These are phyloP conservation scores for Cyphomyrmex costatus DNA, from an alignment of 1,140 invertebrate genomes.

Conservation along the genomic window DNA sequence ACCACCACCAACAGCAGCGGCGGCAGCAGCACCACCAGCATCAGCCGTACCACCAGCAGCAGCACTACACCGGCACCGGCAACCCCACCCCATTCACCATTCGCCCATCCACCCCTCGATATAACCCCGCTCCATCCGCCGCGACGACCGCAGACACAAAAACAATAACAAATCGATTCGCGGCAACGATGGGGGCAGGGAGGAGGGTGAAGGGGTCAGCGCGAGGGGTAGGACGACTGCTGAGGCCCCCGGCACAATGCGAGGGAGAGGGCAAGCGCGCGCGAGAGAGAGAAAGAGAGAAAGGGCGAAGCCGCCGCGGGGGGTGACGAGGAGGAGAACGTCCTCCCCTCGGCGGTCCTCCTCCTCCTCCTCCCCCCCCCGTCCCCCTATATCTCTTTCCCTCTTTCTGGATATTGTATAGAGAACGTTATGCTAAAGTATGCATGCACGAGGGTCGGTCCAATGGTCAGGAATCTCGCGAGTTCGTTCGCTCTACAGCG, in stretches of 20 bases:
- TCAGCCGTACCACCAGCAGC: conserved; percentile 53
- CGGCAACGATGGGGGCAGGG: conserved; percentile 79
- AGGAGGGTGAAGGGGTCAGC: conserved; percentile 81
- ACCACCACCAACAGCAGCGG: background rate
- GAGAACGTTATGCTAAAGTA: conserved; percentile 81
- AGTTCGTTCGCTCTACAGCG: conserved; percentile 72
- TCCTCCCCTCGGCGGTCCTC: conserved; percentile 56
- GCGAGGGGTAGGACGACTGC: conserved; percentile 75
- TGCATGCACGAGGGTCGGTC: conserved; percentile 78
- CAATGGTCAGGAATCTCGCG: conserved; percentile 78
- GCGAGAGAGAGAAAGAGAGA: conserved; percentile 63
- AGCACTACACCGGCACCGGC: conserved; percentile 27
- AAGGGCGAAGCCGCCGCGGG: conserved; percentile 38
- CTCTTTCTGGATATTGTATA: conserved; percentile 79
- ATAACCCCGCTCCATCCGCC: conserved; percentile 74
- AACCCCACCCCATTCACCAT: conserved; percentile 53
- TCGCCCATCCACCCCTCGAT: conserved; percentile 61
- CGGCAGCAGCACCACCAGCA: conserved; percentile 29
- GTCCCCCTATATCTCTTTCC: conserved; percentile 57
- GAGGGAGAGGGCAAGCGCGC: conserved; percentile 17
- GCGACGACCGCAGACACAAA: conserved; percentile 86
- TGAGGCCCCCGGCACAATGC: conserved; percentile 44
- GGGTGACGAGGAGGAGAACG: conserved; percentile 18
- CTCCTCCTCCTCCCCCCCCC: conserved; percentile 14
- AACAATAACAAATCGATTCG: conserved; percentile 87